Conservation (phyloP, 2,888 invertebrate species). For the Archaeoteleia sp. region DNA sequence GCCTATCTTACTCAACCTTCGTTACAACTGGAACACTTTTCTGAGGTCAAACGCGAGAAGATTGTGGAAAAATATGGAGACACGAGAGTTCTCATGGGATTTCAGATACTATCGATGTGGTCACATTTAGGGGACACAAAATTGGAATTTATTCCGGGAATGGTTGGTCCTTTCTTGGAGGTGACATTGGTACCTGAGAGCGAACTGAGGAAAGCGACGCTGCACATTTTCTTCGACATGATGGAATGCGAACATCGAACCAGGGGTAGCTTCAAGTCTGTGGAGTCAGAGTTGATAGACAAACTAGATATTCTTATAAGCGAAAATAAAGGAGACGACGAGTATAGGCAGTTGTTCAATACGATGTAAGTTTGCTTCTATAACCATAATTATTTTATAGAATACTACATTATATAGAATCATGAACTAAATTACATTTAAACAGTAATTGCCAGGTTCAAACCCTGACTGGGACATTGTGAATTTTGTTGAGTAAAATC, state of each 20-base stretch:
- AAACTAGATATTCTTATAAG: conserved; percentile 94
- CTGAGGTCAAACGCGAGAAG: conserved; percentile 86
- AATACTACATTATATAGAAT: too few relatives aligned
- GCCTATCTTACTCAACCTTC: conserved; percentile 87
- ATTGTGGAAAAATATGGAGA: conserved; percentile 88
- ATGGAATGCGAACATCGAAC: conserved; percentile 93
- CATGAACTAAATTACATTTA: too few relatives aligned
- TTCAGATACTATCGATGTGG: conserved; percentile 95
- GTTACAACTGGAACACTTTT: conserved; percentile 87
- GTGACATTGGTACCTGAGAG: conserved; percentile 93
- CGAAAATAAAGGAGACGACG: conserved; percentile 95
- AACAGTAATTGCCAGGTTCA: too few relatives aligned
- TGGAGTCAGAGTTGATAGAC: conserved; percentile 95
- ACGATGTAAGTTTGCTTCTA: conserved; percentile 87
- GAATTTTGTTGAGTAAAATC: too few relatives aligned
- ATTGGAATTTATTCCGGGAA: conserved; percentile 91
- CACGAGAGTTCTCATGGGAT: conserved; percentile 94
- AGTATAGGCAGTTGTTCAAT: conserved; percentile 93
- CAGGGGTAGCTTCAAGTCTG: conserved; percentile 90
- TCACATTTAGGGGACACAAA: conserved; percentile 90
- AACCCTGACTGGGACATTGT: too few relatives aligned
- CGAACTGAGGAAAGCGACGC: conserved; percentile 89
- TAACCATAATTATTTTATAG: not conserved
- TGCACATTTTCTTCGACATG: conserved; percentile 95
- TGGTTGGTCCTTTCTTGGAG: conserved; percentile 95